phyloP scores from a whole-genome alignment of 2,888 invertebrate genomes.

The Parnassius smintheus region DNA sequence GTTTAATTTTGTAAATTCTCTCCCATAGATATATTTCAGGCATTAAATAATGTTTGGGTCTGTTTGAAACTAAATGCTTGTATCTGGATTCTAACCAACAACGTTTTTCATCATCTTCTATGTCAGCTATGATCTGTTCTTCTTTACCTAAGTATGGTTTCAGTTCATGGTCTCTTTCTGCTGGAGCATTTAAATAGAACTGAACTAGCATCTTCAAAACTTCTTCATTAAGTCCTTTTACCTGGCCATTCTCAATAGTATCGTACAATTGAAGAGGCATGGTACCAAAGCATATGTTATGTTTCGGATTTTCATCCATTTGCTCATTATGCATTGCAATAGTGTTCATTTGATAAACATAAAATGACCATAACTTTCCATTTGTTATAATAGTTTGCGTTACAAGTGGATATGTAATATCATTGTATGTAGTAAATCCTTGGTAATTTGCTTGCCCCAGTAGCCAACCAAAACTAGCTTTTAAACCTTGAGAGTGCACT shows the following conservation, averaged over 20 bases:
- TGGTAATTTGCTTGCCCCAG: slow-evolving; percentile 89
- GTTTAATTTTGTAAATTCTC: slow-evolving; percentile 88
- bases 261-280: slow-evolving; percentile 88
- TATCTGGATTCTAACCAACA: slow-evolving; percentile 85
- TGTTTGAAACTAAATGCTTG: slow-evolving; percentile 85
- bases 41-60: slow-evolving; percentile 80
- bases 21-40: slow-evolving; percentile 92
- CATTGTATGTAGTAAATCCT: slow-evolving; percentile 95
- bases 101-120: slow-evolving; percentile 84
- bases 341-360: slow-evolving; percentile 96
- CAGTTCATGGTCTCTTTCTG: slow-evolving; percentile 82
- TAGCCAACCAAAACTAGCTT: slow-evolving; percentile 90
- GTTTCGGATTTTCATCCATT: slow-evolving; percentile 83
- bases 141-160: slow-evolving; percentile 86
- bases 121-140: slow-evolving; percentile 83
- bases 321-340: slow-evolving; percentile 83
- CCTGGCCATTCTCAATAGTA: slow-evolving; percentile 84
- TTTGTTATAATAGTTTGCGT: slow-evolving; percentile 95
- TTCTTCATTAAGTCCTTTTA: slow-evolving; percentile 90
- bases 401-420: slow-evolving; percentile 93
- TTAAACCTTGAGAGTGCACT: slow-evolving; percentile 87
- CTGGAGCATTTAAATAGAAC: slow-evolving; percentile 87
- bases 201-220: slow-evolving; percentile 87
- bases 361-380: slow-evolving; percentile 92
- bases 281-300: slow-evolving; percentile 91